These are phyloP conservation scores for Trichogramma dendrolimi DNA, from an alignment of 2,888 invertebrate genomes.

Conservation along the genomic window DNA sequence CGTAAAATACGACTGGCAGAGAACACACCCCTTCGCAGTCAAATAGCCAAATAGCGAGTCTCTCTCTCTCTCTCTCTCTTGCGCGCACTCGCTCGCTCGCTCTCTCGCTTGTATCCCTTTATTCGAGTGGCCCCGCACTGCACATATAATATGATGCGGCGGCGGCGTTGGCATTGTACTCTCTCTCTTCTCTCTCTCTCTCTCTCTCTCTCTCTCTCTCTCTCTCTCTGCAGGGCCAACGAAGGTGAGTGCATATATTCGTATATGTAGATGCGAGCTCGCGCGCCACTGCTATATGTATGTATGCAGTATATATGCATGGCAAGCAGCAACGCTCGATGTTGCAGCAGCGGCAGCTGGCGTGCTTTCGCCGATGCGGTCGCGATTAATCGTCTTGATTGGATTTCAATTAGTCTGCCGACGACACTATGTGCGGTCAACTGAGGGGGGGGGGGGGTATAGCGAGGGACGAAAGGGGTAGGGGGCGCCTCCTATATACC, in stretches of 20 bases:
- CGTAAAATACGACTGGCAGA: constrained; percentile 43
- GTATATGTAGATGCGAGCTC: constrained; percentile 1
- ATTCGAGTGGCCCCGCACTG: no score
- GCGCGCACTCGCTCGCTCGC: not conserved
- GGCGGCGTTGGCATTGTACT: no score
- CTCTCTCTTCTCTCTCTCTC: no score
- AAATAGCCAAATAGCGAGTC: constrained; percentile 42
- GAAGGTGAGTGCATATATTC: constrained; percentile 2
- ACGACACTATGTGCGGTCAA: constrained; percentile 4
- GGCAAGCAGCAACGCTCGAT: constrained; percentile 7
- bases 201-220: no score
- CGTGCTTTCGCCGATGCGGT: constrained; percentile 37
- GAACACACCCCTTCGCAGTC: constrained; percentile 42
- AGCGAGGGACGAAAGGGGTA: no score
- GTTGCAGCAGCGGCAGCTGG: constrained; percentile 4
- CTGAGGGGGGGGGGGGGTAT: no score
- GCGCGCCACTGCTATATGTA: constrained; percentile 13
- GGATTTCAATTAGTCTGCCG: constrained; percentile 46
- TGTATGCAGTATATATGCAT: not conserved
- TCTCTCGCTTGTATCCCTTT: no score
- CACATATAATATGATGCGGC: no score
- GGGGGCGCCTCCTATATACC: no score
- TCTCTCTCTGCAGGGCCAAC: not conserved
- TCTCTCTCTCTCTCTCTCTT: constrained; percentile 5
- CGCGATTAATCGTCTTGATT: constrained; percentile 48